These are phyloP conservation scores for Puma concolor DNA, from an alignment of 2,113 vertebrate species.

Conservation along the genomic window DNA sequence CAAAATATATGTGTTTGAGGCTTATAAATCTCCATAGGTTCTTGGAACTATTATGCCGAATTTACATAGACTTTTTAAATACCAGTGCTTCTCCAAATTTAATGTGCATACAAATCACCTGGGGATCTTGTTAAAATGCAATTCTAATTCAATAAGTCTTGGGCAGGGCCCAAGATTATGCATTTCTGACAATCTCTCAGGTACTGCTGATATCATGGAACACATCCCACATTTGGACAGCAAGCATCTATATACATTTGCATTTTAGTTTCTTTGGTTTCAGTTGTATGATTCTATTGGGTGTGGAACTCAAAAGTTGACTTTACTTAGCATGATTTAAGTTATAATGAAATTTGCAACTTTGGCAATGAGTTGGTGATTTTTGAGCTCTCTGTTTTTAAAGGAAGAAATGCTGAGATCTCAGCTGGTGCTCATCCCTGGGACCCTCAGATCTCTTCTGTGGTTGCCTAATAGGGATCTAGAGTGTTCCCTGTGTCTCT, in stretches of 20 bases:
- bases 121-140: neutral
- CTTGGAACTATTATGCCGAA: neutral
- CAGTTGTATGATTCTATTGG: neutral
- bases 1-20: neutral
- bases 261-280: neutral
- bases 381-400: neutral
- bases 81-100: neutral
- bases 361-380: neutral
- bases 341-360: neutral
- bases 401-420: neutral
- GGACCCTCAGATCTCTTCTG: neutral
- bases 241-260: neutral
- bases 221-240: neutral
- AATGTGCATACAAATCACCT: neutral
- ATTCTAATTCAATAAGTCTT: neutral
- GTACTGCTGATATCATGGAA: neutral
- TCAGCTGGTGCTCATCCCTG: neutral
- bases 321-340: constrained; percentile 18
- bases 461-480: neutral
- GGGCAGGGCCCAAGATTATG: neutral
- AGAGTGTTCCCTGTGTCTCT: neutral
- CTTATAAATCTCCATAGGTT: neutral
- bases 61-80: constrained; percentile 3
- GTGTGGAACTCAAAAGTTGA: constrained; percentile 24
- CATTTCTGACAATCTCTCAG: neutral